These are phyloP conservation scores for Calephelis nemesis DNA, from an alignment of 1,140 invertebrate species.

Conservation along the genomic window DNA sequence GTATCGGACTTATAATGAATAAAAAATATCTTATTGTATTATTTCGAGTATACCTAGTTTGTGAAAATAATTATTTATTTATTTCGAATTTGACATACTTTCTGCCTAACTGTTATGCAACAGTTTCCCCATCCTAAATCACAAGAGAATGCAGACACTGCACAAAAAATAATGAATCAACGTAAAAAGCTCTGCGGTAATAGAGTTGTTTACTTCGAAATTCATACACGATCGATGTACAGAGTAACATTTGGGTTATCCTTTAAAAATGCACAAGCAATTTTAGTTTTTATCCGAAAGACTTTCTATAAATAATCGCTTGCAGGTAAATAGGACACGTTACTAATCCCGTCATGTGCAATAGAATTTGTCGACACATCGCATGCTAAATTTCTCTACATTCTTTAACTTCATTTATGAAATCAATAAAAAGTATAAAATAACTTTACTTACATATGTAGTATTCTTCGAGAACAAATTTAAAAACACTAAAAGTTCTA, in stretches of 20 bases:
- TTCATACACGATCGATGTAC: not conserved
- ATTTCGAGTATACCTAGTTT: too few species aligned
- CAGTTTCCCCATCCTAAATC: not conserved
- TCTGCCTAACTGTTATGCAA: not conserved
- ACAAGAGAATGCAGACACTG: not conserved
- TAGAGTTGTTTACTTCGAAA: not conserved
- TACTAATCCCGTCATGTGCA: conserved; percentile 1
- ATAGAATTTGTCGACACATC: not conserved
- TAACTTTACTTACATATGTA: conserved; percentile 17
- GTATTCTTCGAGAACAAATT: not conserved
- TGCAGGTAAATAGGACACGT: not conserved
- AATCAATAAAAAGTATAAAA: not conserved
- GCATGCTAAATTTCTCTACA: conserved; percentile 2
- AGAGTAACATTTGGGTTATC: not conserved
- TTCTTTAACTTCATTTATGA: not conserved
- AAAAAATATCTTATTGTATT: too few species aligned
- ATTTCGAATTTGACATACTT: too few species aligned
- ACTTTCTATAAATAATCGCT: conserved; percentile 18
- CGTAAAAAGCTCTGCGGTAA: not conserved
- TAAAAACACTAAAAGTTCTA: conserved; percentile 5
- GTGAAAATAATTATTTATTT: too few species aligned
- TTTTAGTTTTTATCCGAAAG: conserved; percentile 12
- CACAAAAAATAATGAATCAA: not conserved
- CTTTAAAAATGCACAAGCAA: not conserved
- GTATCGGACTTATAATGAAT: too few species aligned